Evolutionary conservation across 2,888 invertebrate species (phyloP).

Genomic region (Drosophila mulleri): DNA sequence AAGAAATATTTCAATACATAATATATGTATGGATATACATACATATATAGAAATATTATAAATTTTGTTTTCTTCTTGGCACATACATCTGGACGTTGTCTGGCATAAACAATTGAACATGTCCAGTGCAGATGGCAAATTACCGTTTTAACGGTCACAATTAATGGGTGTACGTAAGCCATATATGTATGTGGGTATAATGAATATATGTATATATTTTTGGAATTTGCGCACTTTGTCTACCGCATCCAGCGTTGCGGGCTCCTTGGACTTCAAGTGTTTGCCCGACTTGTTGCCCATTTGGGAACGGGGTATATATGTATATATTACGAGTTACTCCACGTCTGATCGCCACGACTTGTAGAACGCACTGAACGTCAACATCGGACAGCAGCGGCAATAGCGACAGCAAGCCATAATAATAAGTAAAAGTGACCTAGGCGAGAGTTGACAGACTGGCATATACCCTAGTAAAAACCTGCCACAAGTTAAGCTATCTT

Average conservation of each 20-base stretch:
- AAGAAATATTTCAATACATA: background rate
- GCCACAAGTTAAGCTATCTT: too few species aligned
- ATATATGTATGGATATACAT: background rate
- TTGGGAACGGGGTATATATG: slow-evolving; percentile 12
- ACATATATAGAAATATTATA: background rate
- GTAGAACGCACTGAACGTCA: slow-evolving; percentile 66
- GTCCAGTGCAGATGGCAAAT: slow-evolving; percentile 46
- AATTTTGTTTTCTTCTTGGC: slow-evolving; percentile 29
- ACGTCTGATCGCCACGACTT: slow-evolving; percentile 67
- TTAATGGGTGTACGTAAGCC: slow-evolving; percentile 13
- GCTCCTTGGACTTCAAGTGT: slow-evolving; percentile 31
- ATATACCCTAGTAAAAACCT: background rate
- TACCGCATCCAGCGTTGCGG: slow-evolving; percentile 47
- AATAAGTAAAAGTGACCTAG: slow-evolving; percentile 25
- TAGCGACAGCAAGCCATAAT: slow-evolving; percentile 33
- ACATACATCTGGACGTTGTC: slow-evolving; percentile 62
- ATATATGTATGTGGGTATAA: slow-evolving; percentile 5
- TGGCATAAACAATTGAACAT: slow-evolving; percentile 36
- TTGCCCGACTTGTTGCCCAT: slow-evolving; percentile 70
- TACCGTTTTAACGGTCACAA: slow-evolving; percentile 20
- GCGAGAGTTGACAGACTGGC: background rate
- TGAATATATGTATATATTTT: slow-evolving; percentile 2
- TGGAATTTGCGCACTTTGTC: slow-evolving; percentile 44
- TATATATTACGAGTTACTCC: slow-evolving; percentile 37
- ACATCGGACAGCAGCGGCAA: slow-evolving; percentile 12